Evolutionary conservation across 2,888 invertebrate species (phyloP), one percentile per base, ranked within the genome.

Genomic region (Leptopilina syphax): DNA sequence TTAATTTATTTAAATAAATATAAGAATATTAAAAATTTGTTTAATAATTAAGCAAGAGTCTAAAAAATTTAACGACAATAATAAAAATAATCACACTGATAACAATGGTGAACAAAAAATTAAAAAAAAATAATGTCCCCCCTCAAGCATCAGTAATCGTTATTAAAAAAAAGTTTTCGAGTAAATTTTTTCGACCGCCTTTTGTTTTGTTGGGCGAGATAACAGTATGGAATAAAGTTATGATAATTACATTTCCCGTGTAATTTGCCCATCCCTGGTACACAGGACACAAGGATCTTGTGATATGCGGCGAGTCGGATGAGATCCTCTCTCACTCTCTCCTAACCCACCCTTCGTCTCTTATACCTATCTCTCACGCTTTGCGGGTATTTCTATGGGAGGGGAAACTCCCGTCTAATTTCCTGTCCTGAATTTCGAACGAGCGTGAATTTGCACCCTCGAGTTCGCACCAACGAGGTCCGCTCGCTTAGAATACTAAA

Each of bases 351-450:
- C 79, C 44, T 44, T 44, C 82, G 81, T 81, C 83, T 85, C 86
- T 86, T 86, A 85, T 63, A 63, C 63, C 86, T 91, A 91, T 91
- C 91, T 91, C 91, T 91, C 89, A 89, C 90, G 90, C 90, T 91
- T 90, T 88, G 90, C 86, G 90, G 90, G 88, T 90, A 89, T 90
- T 90, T 90, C 91, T 88, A 89, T 88, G 88, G 87, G 86, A 82
- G 84, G 83, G 88, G 87, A 88, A 89, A 87, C 88, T 87, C 88
- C 89, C 87, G 89, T 91, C 91, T 91, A 91, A 91, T 91, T 91
- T 91, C 91, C 91, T 91, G 91, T 89, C 90, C 91, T 90, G 90
- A 91, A 91, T 91, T 91, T 91, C 87, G 89, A 90, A 91, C 89
- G 90, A 89, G 87, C 89, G 85, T 86, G 89, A 91, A 90, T 91